Conservation (phyloP, 1,140 invertebrate genomes). For the Eulimnadia texana region DNA sequence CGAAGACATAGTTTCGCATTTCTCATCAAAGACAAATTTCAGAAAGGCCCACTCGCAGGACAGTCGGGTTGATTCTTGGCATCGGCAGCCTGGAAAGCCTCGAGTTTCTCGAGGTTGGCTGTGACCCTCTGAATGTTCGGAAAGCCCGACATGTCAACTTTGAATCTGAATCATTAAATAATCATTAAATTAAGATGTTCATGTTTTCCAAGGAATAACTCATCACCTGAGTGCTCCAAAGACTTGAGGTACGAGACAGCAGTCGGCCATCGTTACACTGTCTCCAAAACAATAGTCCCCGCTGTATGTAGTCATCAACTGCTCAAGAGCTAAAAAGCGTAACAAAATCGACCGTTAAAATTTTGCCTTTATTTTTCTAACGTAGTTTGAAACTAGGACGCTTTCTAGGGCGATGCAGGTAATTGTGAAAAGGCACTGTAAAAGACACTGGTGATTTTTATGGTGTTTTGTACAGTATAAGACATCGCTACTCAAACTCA, state of each 20-base stretch:
- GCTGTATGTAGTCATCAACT: slow-evolving; percentile 59
- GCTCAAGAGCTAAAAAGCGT: slow-evolving; percentile 58
- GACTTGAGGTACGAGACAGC: slow-evolving; percentile 86
- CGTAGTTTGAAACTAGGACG: no score
- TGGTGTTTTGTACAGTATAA: no score
- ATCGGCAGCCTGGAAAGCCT: slow-evolving; percentile 75
- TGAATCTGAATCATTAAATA: no score
- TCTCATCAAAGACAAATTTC: no score
- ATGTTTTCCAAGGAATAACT: no score
- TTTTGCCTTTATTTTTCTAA: neutral
- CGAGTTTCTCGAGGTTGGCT: slow-evolving; percentile 46
- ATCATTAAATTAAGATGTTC: no score
- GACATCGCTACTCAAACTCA: no score
- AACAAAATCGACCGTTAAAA: neutral
- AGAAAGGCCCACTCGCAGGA: no score
- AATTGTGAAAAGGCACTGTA: no score
- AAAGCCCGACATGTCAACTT: slow-evolving; percentile 39
- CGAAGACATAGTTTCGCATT: no score
- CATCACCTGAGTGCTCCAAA: slow-evolving; percentile 65
- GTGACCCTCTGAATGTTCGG: slow-evolving; percentile 77
- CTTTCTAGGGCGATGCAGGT: neutral
- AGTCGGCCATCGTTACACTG: slow-evolving; percentile 83
- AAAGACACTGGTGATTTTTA: no score
- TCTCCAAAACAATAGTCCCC: slow-evolving; percentile 93
- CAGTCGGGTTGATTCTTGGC: slow-evolving; percentile 82